Conservation (phyloP, 2,797 vertebrate species). For the Ibycter americanus region DNA sequence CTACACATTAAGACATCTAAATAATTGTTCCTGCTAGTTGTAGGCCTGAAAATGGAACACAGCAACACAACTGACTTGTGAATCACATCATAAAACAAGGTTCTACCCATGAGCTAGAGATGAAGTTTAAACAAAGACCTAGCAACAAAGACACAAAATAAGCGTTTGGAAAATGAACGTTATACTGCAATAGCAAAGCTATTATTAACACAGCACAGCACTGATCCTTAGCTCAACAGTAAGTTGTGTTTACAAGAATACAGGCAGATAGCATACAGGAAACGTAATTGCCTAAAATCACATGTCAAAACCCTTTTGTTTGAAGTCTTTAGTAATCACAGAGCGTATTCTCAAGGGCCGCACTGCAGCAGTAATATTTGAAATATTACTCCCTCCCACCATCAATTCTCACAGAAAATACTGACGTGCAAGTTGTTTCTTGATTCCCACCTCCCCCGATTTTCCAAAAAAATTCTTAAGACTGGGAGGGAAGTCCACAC, state of each 20-base stretch:
- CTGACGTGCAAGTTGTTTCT: not conserved
- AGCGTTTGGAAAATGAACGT: not conserved
- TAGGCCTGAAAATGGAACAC: not conserved
- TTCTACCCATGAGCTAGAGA: not conserved
- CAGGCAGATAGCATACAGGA: not conserved
- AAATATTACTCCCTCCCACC: not conserved
- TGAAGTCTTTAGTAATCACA: not conserved
- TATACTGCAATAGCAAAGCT: not conserved
- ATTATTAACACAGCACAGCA: not conserved
- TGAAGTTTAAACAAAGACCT: not conserved
- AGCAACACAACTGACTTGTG: not conserved
- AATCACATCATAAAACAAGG: not conserved
- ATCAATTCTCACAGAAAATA: not conserved
- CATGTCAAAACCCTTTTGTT: not conserved
- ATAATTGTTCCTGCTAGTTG: not conserved
- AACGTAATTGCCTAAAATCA: not conserved
- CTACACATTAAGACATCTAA: not conserved
- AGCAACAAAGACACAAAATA: not conserved
- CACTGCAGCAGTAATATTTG: not conserved
- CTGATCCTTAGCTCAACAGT: not conserved
- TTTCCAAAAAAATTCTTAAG: not conserved
- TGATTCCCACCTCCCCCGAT: not conserved
- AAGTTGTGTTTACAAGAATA: not conserved
- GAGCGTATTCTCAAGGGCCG: not conserved
- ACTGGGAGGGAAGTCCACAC: not conserved